These are phyloP conservation scores for Drosophila micromelanica DNA, from an alignment of 1,140 invertebrate genomes.

Conservation along the genomic window DNA sequence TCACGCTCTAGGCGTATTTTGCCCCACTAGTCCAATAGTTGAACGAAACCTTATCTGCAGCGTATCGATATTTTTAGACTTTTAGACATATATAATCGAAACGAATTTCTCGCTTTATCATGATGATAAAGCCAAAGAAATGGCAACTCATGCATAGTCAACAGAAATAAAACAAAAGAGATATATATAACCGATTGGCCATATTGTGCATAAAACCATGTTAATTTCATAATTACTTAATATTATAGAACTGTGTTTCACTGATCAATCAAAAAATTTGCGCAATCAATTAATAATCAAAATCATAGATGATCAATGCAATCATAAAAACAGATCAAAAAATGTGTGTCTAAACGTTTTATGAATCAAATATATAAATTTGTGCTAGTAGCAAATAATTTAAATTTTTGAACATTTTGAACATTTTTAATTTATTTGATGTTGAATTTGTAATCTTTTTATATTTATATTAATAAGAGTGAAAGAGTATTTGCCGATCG, in stretches of 20 bases:
- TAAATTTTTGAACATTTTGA: no score
- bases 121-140: slow-evolving; percentile 1
- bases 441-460: no score
- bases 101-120: slow-evolving; percentile 8
- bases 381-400: no score
- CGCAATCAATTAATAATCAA: no score
- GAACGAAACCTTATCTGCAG: background rate
- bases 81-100: background rate
- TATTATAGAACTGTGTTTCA: background rate
- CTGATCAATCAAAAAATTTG: no score
- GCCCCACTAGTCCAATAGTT: slow-evolving; percentile 2
- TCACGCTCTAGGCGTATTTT: slow-evolving; percentile 2
- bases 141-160: background rate
- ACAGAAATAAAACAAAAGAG: background rate
- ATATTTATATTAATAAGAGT: no score
- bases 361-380: no score
- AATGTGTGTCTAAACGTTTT: no score
- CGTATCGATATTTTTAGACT: background rate
- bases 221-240: background rate
- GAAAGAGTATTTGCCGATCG: background rate
- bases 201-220: background rate
- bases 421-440: no score
- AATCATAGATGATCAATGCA: no score
- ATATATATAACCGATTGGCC: background rate
- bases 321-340: no score